A percentile compares a stretch with the other conserved stretches of the same genome.
phyloP scores from a whole-genome alignment of 2,113 vertebrate species.

The Trachemys scripta region DNA sequence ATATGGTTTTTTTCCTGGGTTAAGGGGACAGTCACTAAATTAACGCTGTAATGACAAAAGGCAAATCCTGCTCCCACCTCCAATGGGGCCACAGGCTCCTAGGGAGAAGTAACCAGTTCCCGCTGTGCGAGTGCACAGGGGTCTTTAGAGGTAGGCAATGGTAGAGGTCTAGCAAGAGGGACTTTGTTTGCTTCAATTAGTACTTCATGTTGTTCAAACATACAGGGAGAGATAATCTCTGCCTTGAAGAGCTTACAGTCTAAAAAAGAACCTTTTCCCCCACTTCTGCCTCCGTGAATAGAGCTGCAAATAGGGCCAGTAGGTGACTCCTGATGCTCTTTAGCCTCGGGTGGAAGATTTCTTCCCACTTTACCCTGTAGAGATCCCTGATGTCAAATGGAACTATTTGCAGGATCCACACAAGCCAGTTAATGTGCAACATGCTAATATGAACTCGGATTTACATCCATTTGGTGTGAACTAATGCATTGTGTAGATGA shows the following conservation, averaged over 20 bases:
- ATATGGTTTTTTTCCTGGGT: conserved; percentile 12
- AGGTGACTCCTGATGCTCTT: neutral
- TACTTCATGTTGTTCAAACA: neutral
- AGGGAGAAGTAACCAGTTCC: neutral
- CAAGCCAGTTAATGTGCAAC: neutral
- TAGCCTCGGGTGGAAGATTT: neutral
- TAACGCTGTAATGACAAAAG: neutral
- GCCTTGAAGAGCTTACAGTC: neutral
- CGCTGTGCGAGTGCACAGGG: neutral
- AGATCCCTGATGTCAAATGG: neutral
- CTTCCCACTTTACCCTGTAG: neutral
- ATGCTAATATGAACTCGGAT: neutral
- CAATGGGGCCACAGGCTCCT: neutral
- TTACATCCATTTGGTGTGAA: too few relatives aligned
- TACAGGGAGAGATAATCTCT: rapidly evolving
- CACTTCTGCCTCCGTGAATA: neutral
- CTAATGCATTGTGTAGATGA: too few relatives aligned
- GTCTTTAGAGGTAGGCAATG: neutral
- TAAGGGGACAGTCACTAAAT: neutral
- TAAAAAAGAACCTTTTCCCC: neutral
- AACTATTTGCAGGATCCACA: neutral
- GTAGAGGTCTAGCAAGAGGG: neutral
- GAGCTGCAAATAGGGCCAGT: neutral
- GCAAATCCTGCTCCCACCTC: neutral
- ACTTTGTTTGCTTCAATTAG: neutral